These are phyloP conservation scores for Anastrepha ludens DNA, from an alignment of 1,140 invertebrate genomes.

Conservation along the genomic window DNA sequence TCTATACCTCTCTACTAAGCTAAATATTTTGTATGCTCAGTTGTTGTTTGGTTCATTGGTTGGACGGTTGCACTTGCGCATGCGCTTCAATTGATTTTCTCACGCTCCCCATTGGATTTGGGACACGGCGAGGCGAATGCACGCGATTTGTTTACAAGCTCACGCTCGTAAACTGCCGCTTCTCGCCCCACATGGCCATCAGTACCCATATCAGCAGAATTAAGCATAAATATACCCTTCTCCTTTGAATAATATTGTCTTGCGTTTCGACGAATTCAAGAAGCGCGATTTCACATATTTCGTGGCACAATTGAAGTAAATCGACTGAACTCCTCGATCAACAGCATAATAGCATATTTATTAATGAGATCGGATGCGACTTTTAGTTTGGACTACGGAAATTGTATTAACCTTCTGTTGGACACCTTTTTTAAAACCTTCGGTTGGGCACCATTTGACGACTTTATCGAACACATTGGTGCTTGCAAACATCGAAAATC, in stretches of 20 bases:
- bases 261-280: not conserved
- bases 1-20: not conserved
- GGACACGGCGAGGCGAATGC: constrained; percentile 63
- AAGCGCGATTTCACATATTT: not conserved
- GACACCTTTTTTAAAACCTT: too few species aligned
- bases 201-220: not conserved
- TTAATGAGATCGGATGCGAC: too few species aligned
- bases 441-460: too few species aligned
- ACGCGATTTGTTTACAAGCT: constrained; percentile 60
- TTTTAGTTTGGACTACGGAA: too few species aligned
- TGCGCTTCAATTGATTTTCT: constrained; percentile 62
- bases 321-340: too few species aligned
- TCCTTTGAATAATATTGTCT: not conserved
- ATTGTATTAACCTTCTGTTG: too few species aligned
- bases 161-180: not conserved
- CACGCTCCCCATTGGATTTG: constrained; percentile 72
- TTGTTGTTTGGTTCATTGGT: constrained; percentile 7
- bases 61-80: not conserved
- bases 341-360: too few species aligned
- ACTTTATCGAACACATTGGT: too few species aligned
- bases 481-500: too few species aligned
- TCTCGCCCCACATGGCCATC: constrained; percentile 7
- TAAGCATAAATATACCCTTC: not conserved
- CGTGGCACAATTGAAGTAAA: too few species aligned
- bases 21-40: not conserved